phyloP scores from a whole-genome alignment of 2,888 invertebrate species.

The Metacarcinus magister region DNA sequence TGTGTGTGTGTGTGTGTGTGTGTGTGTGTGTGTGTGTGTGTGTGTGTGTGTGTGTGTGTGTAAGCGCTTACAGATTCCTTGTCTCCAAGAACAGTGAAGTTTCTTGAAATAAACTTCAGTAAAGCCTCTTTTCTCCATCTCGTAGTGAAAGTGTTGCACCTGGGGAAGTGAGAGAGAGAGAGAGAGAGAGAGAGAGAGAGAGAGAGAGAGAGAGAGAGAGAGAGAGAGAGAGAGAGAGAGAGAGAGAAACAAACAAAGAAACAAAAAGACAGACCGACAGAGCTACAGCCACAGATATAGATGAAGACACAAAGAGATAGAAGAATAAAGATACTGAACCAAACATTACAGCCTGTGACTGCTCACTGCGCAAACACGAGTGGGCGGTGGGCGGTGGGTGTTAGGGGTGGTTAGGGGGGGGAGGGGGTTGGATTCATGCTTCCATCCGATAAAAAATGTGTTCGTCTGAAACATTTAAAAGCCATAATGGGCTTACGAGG shows the following conservation, averaged over 20 bases:
- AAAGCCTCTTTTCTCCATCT: background rate
- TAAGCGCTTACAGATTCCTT: background rate
- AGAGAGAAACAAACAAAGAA: background rate
- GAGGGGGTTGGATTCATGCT: background rate
- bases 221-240: conserved; percentile 29
- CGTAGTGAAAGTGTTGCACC: background rate
- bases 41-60: conserved; percentile 26
- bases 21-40: background rate
- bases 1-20: no score
- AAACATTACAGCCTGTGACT: conserved; percentile 9
- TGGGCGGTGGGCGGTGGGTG: background rate
- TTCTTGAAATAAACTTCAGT: conserved; percentile 14
- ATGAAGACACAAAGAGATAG: background rate
- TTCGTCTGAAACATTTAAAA: conserved; percentile 39
- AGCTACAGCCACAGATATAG: background rate
- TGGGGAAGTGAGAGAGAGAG: no score
- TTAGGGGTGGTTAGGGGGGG: background rate
- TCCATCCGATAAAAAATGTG: conserved; percentile 28
- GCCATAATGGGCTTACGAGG: conserved; percentile 39
- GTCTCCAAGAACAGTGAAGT: background rate
- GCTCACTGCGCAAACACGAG: background rate
- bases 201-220: background rate
- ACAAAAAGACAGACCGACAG: background rate
- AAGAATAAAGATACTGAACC: background rate
- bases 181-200: background rate